Evolutionary conservation across 2,888 invertebrate species (phyloP).

Genomic region (Heterodera filipjevi): DNA sequence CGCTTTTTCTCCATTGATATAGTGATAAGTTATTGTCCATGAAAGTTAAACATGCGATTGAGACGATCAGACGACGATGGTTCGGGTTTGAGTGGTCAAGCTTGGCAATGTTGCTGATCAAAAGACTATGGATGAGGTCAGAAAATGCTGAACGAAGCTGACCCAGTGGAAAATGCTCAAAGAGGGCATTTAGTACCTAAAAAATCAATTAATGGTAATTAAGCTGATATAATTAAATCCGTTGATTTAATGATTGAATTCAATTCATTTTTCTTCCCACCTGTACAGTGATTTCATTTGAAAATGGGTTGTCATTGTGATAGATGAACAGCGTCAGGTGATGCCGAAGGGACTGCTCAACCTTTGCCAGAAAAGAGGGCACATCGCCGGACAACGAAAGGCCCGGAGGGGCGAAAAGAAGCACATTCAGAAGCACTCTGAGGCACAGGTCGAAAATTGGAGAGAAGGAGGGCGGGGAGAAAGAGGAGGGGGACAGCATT

Average conservation of each 20-base stretch:
- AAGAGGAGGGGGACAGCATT: not conserved
- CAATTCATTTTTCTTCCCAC: not conserved
- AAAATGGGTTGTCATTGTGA: not conserved
- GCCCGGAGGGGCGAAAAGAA: not conserved
- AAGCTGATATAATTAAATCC: not conserved
- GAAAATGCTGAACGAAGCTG: not conserved
- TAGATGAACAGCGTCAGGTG: not conserved
- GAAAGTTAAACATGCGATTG: not conserved
- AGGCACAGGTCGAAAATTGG: not conserved
- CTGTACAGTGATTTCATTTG: not conserved
- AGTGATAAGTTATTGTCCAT: not conserved
- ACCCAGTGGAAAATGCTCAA: not conserved
- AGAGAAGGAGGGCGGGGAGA: not conserved
- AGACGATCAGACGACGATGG: not conserved
- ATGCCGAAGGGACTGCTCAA: not conserved
- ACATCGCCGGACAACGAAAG: not conserved
- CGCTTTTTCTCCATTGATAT: not conserved
- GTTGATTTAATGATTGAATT: not conserved
- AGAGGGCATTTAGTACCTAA: not conserved
- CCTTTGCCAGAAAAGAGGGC: not conserved
- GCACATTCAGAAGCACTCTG: slow-evolving; percentile 5
- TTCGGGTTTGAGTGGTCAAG: not conserved
- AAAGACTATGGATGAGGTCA: not conserved
- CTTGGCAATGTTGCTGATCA: not conserved
- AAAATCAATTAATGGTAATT: no score